Evolutionary conservation across 2,113 vertebrate species (phyloP), one percentile per base, ranked within the genome.

Genomic region (Columba janthina): DNA sequence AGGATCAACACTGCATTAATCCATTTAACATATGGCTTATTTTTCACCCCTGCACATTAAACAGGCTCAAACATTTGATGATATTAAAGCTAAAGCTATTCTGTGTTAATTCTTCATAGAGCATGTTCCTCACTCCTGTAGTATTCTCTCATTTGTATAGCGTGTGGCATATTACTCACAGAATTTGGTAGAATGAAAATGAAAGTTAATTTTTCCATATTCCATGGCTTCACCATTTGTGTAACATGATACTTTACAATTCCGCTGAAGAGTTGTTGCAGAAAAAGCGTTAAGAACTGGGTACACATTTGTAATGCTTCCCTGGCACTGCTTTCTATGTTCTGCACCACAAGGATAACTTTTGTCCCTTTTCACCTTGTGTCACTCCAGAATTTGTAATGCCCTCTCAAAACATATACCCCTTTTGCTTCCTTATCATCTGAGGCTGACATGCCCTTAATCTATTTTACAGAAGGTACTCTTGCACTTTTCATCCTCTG

Each of bases 1-100:
- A 93, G 88, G 71, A 92, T 92, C 96, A 97, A 97, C 89, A 90
- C 28, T 51, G 89, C 89, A 96, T 93, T 97, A 97, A 97, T 97
- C 90, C 93, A 97, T 96, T 96, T 97, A 97, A 96, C 84, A 86
- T 50, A 91, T 40, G 77, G 94, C 64, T 94, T 88, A 95, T 96
- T 96, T 97, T 94, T 96, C 89, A 96, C 12, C 85, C 66, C 50
- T 82, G 50, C 34, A 90, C 9, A 42, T 66, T 79, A 86, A 8
- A 40, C 5, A 77, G 61, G 56, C 24, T 22, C 54, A 94, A 94
- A 85, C 5, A 2, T 28, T 71, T 86, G 46, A 74, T 61, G 80
- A 71, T 34, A 71, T 62, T 4, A 58, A 95, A 88, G n/a, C 3
- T 46, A 82, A 73, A 89, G 54, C 48, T 78, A 56, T 53, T 56